Base-by-base conservation (phyloP, 2,113 vertebrate species). In the Ellobius talpinus region DNA sequence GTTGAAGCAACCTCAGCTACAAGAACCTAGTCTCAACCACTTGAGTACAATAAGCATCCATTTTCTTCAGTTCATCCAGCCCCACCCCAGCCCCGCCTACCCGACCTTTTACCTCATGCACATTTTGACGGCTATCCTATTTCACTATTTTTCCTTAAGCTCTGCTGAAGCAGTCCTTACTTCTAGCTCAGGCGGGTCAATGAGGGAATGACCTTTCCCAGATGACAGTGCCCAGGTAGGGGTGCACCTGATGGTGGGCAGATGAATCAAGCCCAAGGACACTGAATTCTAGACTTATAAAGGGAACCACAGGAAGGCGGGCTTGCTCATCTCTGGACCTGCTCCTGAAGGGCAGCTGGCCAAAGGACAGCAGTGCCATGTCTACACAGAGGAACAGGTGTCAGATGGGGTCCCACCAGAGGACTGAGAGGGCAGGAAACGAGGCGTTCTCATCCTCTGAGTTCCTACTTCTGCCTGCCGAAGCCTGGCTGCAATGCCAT, bases 311-410 rank as follows among this genome's bases (percentile, higher is more conserved):
- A 4, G 47, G 50, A 93, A 50, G n/a, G 33, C 0, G 47, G 52
- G 39, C 5, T 77, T 50, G 45, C 31, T 63, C 2, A 21, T 45
- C 47, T 79, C 36, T 33, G 78, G 26, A n/a, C 36, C 45, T 82
- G 36, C 81, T 73, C 66, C 82, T 77, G 23, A 61, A 50, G 74
- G 68, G 72, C 11, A 12, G 76, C 6, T 19, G 86, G 63, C 9
- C 10, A 82, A 52, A 21, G 4, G 10, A 42, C 2, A 5, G 26
- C 7, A 47, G 47, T 29, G 23, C 7, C 5, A 1, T 0, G 26
- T 55, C 42, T 79, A 17, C 52, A 12, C 0, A 39, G 52, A 82
- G 58, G 33, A 31, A 31, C 6, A 8, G 10, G 87, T 55, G 5
- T 50, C 66, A 58, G 89, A 58, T 7, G 33, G 12, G 10, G 29